A percentile compares a stretch with the other conserved stretches of the same genome.
Conservation (phyloP, 23 tunicate genomes). For the Halocynthia aurantium region DNA sequence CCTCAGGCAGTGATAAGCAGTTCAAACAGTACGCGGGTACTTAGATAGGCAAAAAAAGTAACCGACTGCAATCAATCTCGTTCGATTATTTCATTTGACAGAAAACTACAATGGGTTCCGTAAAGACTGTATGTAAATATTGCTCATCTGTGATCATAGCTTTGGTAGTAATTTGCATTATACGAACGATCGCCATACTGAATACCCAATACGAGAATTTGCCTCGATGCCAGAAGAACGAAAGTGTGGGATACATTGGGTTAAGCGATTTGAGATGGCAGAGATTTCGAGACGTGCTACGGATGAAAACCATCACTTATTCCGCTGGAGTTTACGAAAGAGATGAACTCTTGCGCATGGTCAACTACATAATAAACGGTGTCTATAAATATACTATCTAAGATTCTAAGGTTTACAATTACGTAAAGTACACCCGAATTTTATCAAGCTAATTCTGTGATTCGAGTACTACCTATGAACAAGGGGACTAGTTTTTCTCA, state of each 20-base stretch:
- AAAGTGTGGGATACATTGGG: background rate
- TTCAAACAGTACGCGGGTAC: too few species aligned
- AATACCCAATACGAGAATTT: background rate
- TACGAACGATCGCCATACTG: background rate
- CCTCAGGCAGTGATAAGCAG: too few species aligned
- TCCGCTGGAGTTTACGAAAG: background rate
- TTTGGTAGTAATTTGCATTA: background rate
- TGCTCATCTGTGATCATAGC: background rate
- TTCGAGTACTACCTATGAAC: too few species aligned
- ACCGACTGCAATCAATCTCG: too few species aligned
- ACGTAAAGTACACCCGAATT: too few species aligned
- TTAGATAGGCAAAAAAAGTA: too few species aligned
- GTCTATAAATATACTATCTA: background rate
- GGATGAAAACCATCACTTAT: slow-evolving; percentile 1
- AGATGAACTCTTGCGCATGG: background rate
- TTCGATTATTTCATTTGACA: too few species aligned
- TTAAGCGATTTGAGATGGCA: background rate
- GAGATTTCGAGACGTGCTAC: background rate
- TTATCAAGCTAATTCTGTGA: too few species aligned
- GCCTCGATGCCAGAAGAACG: background rate
- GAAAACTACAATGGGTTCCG: too few species aligned
- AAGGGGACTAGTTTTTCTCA: too few species aligned
- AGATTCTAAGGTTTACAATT: too few species aligned
- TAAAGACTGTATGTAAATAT: background rate
- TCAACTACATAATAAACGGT: slow-evolving; percentile 2